Base-by-base conservation (phyloP, 2,113 vertebrate species). In the Malurus melanocephalus region DNA sequence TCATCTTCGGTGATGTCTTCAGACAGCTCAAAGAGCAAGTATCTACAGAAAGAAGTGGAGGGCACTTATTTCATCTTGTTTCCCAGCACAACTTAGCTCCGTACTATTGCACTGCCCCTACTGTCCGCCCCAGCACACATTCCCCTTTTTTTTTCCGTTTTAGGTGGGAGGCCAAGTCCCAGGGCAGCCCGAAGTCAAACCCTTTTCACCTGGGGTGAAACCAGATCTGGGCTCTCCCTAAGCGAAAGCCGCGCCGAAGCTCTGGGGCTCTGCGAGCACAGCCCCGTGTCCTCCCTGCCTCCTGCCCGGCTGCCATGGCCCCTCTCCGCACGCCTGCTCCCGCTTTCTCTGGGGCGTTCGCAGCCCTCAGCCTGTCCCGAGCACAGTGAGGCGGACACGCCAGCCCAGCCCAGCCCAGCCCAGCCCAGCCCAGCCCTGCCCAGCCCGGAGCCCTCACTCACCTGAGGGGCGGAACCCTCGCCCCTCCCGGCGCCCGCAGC, bases 21-120 rank as follows among this genome's bases (percentile, higher is more conserved):
- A 28, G 92, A 94, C 15, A 98, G 88, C 40, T 94, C 83, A 71
- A 95, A 96, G 55, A 98, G 97, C 91, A 97, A 82, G 32, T 77
- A 81, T 30, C 97, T 98, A 65, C 13, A 40, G 73, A 60, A 20
- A 88, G 45, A 88, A 66, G 81, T 13, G 12, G 21, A 86, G 76
- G 42, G 73, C 12, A 21, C 28, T 17, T 17, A 68, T 76, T 80
- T 13, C 30, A 12, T 5, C 2, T 0, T 2, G 8, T 67, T 71
- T 73, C 27, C 26, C 5, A 42, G 38, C 27, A 35, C 59, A 79
- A 8, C 11, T 51, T 28, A 43, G 48, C 43, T 21, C n/a, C 0
- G 1, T 14, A 16, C 33, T 19, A 7, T 1, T 11, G 14, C 49
- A 42, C 33, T 10, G 20, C 17, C 23, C 40, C 12, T 12, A 3